Conservation (phyloP, 2,888 invertebrate species). For the Graphium colonna region DNA sequence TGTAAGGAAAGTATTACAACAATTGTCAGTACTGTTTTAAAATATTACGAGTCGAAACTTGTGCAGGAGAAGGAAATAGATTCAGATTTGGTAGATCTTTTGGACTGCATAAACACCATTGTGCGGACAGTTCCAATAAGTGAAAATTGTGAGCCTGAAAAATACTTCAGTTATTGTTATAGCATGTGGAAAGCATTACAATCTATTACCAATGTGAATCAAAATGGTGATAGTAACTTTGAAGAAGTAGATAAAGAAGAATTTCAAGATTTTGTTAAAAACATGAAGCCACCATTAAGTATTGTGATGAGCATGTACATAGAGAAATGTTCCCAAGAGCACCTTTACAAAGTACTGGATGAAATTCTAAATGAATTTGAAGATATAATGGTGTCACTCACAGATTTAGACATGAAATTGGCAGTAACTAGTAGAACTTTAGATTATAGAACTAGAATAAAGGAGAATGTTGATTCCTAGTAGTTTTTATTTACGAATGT, state of each 20-base stretch:
- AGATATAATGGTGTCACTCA: conserved; percentile 43
- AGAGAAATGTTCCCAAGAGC: conserved; percentile 48
- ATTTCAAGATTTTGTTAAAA: conserved; percentile 43
- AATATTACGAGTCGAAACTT: conserved; percentile 61
- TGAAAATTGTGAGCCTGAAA: conserved; percentile 42
- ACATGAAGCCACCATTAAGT: conserved; percentile 51
- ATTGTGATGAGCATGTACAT: conserved; percentile 54
- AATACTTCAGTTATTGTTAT: conserved; percentile 52
- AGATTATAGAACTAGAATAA: conserved; percentile 51
- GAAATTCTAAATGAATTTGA: conserved; percentile 49
- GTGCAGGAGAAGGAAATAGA: conserved; percentile 57
- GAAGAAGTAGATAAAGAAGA: conserved; percentile 53
- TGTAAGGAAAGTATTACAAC: conserved; percentile 43
- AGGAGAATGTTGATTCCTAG: conserved; percentile 53
- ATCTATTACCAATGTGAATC: conserved; percentile 41
- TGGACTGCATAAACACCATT: conserved; percentile 56
- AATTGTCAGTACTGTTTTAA: conserved; percentile 52
- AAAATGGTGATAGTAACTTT: conserved; percentile 46
- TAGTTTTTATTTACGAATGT: conserved; percentile 17
- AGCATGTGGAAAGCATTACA: conserved; percentile 58
- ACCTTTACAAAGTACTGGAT: conserved; percentile 49
- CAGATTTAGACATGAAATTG: conserved; percentile 40
- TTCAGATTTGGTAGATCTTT: conserved; percentile 55
- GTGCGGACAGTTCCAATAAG: conserved; percentile 45
- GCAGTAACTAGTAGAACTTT: conserved; percentile 45